Percentiles rank a stretch among this genome's conserved stretches.
phyloP scores from a whole-genome alignment of 1,140 invertebrate genomes.

The Papilio helenus region DNA sequence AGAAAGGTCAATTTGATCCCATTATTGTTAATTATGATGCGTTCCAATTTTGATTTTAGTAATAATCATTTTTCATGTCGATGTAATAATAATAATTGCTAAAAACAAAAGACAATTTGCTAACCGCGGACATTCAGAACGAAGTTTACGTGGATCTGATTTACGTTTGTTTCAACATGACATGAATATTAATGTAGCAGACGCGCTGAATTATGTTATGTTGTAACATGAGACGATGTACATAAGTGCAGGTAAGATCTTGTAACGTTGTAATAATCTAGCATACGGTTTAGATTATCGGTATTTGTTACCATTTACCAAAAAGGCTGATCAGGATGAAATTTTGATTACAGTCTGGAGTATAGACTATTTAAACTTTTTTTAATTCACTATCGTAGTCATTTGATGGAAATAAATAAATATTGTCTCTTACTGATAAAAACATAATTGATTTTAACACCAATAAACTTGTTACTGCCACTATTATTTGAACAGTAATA shows the following conservation, averaged over 20 bases:
- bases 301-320: no score
- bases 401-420: no score
- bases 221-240: not conserved
- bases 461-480: not conserved
- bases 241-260: no score
- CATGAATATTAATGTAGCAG: not conserved
- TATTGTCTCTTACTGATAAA: not conserved
- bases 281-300: no score
- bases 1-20: not conserved
- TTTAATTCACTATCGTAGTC: no score
- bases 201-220: not conserved
- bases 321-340: no score
- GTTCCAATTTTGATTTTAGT: no score
- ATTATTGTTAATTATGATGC: no score
- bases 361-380: no score
- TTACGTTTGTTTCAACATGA: slow-evolving; percentile 22
- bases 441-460: not conserved
- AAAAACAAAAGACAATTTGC: not conserved
- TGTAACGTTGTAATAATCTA: no score
- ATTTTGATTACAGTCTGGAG: no score
- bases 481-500: not conserved
- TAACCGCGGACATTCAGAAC: not conserved
- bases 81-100: not conserved
- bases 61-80: no score
- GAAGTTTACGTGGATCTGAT: slow-evolving; percentile 13